Percentiles rank a stretch among this genome's conserved stretches.
Conservation (phyloP, 1,140 invertebrate genomes). For the Halictus rubicundus region DNA sequence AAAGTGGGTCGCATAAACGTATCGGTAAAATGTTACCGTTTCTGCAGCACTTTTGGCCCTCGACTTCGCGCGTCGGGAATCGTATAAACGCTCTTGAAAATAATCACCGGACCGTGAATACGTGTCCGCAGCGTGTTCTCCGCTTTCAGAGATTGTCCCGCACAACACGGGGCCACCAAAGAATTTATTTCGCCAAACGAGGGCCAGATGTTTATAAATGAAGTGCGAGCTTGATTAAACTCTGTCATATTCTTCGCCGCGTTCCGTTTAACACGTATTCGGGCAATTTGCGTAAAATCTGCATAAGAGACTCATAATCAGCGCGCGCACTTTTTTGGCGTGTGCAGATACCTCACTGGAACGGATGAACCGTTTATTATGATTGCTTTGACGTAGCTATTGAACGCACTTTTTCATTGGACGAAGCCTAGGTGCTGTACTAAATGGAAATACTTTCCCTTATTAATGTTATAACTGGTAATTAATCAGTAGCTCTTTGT, state of each 20-base stretch:
- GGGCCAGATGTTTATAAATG: background rate
- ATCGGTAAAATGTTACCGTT: background rate
- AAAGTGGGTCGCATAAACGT: background rate
- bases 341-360: no score
- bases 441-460: no score
- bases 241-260: background rate
- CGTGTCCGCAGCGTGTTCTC: background rate
- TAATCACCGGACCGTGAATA: background rate
- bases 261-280: background rate
- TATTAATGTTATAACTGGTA: no score
- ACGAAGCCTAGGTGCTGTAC: no score
- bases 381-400: no score
- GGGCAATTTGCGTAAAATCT: background rate
- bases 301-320: no score
- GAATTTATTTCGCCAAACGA: background rate
- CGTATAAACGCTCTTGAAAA: background rate
- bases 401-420: no score
- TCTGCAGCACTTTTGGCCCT: background rate
- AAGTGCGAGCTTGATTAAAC: background rate
- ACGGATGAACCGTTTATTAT: no score
- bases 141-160: background rate
- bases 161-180: background rate
- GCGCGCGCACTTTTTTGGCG: no score
- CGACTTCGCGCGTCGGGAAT: background rate
- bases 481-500: no score